Conservation (phyloP, 1,140 invertebrate genomes). For the Atopsyche davidsoni region DNA sequence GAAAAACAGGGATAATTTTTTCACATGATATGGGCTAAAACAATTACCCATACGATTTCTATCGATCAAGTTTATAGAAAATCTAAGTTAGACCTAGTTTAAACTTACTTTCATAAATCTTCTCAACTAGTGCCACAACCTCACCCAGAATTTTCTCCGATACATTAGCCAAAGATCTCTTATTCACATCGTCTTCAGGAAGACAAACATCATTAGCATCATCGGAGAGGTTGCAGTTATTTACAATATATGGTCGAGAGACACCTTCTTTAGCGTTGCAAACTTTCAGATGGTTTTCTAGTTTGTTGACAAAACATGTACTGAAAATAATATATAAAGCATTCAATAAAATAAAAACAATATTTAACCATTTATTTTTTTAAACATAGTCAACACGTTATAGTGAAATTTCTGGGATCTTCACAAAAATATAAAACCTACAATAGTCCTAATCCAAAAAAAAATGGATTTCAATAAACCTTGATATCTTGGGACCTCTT, state of each 20-base stretch:
- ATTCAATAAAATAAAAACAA: too few relatives aligned
- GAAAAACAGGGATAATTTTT: too few relatives aligned
- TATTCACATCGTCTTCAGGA: constrained; percentile 16
- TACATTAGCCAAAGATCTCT: constrained; percentile 42
- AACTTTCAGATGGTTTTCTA: constrained; percentile 67
- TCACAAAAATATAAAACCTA: too few relatives aligned
- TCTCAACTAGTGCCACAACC: constrained; percentile 46
- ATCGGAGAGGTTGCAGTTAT: constrained; percentile 54
- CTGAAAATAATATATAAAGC: constrained; percentile 42
- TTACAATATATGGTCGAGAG: constrained; percentile 53
- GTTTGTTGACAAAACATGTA: constrained; percentile 65
- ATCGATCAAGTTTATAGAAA: constrained; percentile 35
- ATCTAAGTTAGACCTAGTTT: background rate
- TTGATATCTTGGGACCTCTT: too few relatives aligned
- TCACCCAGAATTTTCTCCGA: constrained; percentile 34
- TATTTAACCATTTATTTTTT: too few relatives aligned
- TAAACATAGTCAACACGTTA: too few relatives aligned
- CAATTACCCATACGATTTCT: too few relatives aligned
- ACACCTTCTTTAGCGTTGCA: constrained; percentile 62
- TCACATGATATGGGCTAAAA: too few relatives aligned
- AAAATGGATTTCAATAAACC: too few relatives aligned
- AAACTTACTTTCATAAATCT: constrained; percentile 38
- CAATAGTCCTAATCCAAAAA: too few relatives aligned
- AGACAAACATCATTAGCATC: constrained; percentile 25
- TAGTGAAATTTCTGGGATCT: too few relatives aligned